Evolutionary conservation across 2,888 invertebrate genomes (phyloP).

Genomic region (Lasioglossum marginatum): DNA sequence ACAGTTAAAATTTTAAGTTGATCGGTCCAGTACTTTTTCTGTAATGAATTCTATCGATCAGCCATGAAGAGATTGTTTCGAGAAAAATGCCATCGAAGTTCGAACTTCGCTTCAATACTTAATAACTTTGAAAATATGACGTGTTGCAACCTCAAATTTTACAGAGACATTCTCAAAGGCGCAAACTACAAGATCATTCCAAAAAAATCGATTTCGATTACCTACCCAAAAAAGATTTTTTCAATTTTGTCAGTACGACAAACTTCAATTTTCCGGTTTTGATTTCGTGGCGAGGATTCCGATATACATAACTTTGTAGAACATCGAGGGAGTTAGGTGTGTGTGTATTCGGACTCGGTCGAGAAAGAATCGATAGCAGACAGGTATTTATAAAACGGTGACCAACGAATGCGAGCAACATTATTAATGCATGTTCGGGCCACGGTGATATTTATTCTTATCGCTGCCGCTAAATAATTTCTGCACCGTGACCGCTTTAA

Average conservation of each 20-base stretch:
- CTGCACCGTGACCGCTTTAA: background rate
- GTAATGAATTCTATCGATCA: background rate
- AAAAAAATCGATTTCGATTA: background rate
- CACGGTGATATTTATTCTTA: background rate
- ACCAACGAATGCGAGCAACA: background rate
- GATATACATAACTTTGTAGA: background rate
- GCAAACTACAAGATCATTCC: background rate
- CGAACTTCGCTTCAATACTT: background rate
- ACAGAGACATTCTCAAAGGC: background rate
- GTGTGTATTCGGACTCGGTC: background rate
- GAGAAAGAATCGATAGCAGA: background rate
- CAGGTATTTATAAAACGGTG: conserved; percentile 2
- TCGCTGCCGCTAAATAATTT: background rate
- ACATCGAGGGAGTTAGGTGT: background rate
- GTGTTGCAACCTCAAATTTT: background rate
- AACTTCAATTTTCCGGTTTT: background rate
- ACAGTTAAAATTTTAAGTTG: background rate
- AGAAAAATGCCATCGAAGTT: background rate
- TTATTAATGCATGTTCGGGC: background rate
- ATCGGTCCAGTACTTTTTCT: background rate
- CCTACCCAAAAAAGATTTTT: background rate
- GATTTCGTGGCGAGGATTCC: background rate
- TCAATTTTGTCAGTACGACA: background rate
- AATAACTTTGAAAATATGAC: background rate
- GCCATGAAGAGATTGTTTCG: background rate